Conservation (phyloP, 1,140 invertebrate genomes). For the Helicorthomorpha holstii region DNA sequence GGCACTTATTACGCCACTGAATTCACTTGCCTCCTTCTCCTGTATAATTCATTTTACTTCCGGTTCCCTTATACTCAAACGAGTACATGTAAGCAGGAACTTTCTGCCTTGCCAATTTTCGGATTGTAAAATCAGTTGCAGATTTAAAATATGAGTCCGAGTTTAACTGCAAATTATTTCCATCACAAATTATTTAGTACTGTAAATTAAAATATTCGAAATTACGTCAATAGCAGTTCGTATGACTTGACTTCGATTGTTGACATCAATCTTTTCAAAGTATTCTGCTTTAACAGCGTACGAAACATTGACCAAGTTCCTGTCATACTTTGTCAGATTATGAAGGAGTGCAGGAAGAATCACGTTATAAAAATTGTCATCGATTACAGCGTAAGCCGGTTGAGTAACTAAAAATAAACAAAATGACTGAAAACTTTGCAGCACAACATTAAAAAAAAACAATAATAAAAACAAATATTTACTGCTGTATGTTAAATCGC, state of each 20-base stretch:
- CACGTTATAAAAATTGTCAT: background rate
- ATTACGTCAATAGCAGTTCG: background rate
- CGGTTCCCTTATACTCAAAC: background rate
- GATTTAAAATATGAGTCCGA: background rate
- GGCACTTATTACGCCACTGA: no score
- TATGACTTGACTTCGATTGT: background rate
- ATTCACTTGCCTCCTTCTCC: background rate
- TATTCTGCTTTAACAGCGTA: background rate
- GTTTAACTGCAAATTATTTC: background rate
- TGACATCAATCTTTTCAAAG: background rate
- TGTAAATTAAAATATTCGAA: background rate
- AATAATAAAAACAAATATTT: background rate
- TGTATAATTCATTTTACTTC: background rate
- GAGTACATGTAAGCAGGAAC: background rate
- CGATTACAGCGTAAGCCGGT: background rate
- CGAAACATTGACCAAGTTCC: background rate
- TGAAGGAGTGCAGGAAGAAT: background rate
- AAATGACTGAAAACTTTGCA: background rate
- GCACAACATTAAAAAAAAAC: background rate
- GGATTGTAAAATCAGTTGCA: background rate
- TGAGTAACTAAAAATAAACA: background rate
- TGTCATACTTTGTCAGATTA: background rate
- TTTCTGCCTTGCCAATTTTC: background rate
- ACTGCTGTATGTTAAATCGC: background rate
- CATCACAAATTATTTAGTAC: background rate